A percentile compares a stretch with the other conserved stretches of the same genome.
Conservation (phyloP, 1,140 invertebrate genomes). For the Calliopsis andreniformis region DNA sequence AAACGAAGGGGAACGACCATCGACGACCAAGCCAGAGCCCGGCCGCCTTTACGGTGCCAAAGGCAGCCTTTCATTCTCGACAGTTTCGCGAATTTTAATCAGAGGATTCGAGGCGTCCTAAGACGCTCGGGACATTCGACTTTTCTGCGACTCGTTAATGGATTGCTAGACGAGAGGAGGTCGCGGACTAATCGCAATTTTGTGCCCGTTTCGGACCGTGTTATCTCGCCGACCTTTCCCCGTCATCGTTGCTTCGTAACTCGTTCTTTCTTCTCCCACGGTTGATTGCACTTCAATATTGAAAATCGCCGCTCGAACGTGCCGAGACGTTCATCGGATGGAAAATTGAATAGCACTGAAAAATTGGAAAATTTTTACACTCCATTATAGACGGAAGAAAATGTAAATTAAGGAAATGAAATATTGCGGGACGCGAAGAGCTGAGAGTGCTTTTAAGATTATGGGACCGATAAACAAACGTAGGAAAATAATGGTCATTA, state of each 20-base stretch:
- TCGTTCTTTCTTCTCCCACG: slow-evolving; percentile 12
- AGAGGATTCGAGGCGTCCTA: slow-evolving; percentile 57
- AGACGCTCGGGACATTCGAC: slow-evolving; percentile 20
- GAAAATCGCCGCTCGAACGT: slow-evolving; percentile 24
- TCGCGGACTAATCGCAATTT: slow-evolving; percentile 70
- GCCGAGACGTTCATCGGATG: not conserved
- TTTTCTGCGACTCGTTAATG: slow-evolving; percentile 62
- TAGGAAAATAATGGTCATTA: not conserved
- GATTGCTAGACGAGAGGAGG: slow-evolving; percentile 67
- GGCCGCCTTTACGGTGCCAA: not conserved
- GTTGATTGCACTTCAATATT: slow-evolving; percentile 20
- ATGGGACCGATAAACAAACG: not conserved
- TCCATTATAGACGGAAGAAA: not conserved
- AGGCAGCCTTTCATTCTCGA: slow-evolving; percentile 19
- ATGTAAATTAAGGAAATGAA: not conserved
- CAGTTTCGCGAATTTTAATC: slow-evolving; percentile 72
- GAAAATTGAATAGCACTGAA: not conserved
- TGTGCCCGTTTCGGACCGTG: slow-evolving; percentile 54
- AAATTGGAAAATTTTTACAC: not conserved
- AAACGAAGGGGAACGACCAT: not conserved
- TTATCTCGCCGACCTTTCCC: slow-evolving; percentile 12
- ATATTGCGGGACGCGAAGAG: not conserved
- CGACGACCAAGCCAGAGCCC: too few species aligned
- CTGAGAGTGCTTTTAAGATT: not conserved
- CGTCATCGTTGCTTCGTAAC: slow-evolving; percentile 13